Evolutionary conservation across 1,140 invertebrate species (phyloP), one percentile per base, ranked within the genome.

Genomic region (Wasmannia auropunctata): DNA sequence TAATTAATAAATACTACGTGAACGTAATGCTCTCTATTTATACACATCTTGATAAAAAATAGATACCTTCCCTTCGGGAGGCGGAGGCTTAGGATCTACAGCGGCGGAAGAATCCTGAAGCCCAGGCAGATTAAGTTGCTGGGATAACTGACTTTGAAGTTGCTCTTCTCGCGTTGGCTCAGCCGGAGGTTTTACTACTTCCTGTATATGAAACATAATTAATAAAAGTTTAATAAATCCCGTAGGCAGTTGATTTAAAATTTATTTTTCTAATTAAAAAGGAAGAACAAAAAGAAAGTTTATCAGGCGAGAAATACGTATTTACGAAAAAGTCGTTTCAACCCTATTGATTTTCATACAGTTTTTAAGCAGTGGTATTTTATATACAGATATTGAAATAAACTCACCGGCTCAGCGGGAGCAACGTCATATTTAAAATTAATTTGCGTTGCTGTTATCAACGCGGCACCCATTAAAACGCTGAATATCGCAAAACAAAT

Each of bases 401-500:
- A 28, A 77, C 85, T 93, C 88, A 94, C 94, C 87, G 92, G 88
- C 67, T 95, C 95, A 37, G 92, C 22, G 34, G 88, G 81, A 22
- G 91, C 65, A 22, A 94, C 79, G 60, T 98, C 97, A 91, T 98
- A 98, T 92, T 97, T 98, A 92, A 98, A 98, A 91, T 96, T 97
- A 58, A 98, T 98, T 95, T 98, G 98, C 0, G 98, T 98, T 0
- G 99, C 98, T 11, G 98, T 98, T 40, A 99, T 97, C 19, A 99
- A 96, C 1, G 99, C 98, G 75, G 98, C 98, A 2, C 98, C 97
- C 99, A 99, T 99, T 1, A 99, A 96, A 11, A 99, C 98, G 31
- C 98, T 98, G 95, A 99, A 99, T 19, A 99, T 99, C 0, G 98
- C 98, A 95, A 99, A 99, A 94, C 99, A 99, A 63, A 99, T 98